Base-by-base conservation (phyloP, 2,113 vertebrate genomes). In the Catharus bicknelli region DNA sequence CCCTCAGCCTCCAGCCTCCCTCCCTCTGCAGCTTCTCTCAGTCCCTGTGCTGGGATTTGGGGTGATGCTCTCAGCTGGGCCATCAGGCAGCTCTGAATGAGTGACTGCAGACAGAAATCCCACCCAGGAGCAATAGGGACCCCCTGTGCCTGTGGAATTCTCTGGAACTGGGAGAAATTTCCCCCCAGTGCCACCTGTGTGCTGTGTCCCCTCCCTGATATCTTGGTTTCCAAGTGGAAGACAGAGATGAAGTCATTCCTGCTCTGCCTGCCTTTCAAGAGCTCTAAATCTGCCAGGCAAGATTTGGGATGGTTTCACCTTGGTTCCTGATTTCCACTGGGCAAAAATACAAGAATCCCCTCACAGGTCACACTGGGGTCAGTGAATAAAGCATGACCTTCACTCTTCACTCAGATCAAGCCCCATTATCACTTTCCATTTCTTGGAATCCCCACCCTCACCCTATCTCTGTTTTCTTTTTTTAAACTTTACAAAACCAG, bases 401-500 rank as follows among this genome's bases (percentile, higher is more conserved):
- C 23, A 7, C 34, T 13, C 53, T 13, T 57, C 43, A 18, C 40
- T 38, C 36, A 21, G 43, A 25, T 47, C 66, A 26, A 53, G 22
- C 21, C 67, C 23, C 7, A 0, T 30, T 72, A 45, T 43, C 45
- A 23, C 19, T 32, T 82, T 10, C 30, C 9, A 4, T 42, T 67
- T 57, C 67, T 55, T 51, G 32, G 67, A 23, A 59, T 54, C 32
- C 30, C 42, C 43, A 70, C 55, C 45, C 72, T 32, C 38, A 32
- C 58, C 36, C 84, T 42, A 43, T 57, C 73, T 73, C 26, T 45
- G 3, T 9, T 92, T 83, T 53, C 27, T 27, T 26, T 55, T 82
- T 93, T 67, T 16, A 21, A 86, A 43, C 50, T 45, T 66, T 6
- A 55, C 27, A 53, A 83, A 94, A 66, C 45, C 64, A 90, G 94